Conservation (phyloP, 2,797 vertebrate species). For the Tadarida brasiliensis region DNA sequence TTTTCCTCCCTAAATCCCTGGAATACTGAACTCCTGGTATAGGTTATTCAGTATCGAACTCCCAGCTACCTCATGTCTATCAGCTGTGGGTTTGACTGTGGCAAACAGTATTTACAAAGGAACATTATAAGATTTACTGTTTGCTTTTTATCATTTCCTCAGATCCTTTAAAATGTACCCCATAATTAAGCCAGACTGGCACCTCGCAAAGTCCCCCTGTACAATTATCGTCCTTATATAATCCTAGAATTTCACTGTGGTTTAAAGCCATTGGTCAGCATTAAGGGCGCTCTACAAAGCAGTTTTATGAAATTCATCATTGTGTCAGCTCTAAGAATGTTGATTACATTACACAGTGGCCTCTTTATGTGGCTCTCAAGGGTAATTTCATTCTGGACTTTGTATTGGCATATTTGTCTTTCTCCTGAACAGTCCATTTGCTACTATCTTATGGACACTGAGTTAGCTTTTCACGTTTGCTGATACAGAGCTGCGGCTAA, state of each 20-base stretch:
- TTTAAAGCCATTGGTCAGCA: background rate
- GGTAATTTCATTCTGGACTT: background rate
- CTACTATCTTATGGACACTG: background rate
- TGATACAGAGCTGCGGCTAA: background rate
- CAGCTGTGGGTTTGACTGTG: background rate
- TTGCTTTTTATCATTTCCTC: slow-evolving; percentile 1
- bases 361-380: background rate
- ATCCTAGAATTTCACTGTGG: background rate
- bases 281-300: background rate
- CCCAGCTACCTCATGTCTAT: background rate
- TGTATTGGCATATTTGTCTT: background rate
- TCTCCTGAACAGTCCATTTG: slow-evolving; percentile 20
- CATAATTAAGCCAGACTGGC: slow-evolving; percentile 11
- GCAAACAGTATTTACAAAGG: background rate
- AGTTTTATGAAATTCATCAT: background rate
- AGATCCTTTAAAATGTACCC: background rate
- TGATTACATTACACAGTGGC: background rate
- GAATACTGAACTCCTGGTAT: background rate
- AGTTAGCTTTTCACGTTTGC: background rate
- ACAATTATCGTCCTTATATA: background rate
- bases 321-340: background rate
- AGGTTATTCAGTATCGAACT: background rate
- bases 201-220: background rate
- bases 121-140: slow-evolving; percentile 6
- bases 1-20: background rate